A percentile compares a stretch with the other conserved stretches of the same genome.
Conservation (phyloP, 2,797 vertebrate genomes). For the Sebastes variabilis region DNA sequence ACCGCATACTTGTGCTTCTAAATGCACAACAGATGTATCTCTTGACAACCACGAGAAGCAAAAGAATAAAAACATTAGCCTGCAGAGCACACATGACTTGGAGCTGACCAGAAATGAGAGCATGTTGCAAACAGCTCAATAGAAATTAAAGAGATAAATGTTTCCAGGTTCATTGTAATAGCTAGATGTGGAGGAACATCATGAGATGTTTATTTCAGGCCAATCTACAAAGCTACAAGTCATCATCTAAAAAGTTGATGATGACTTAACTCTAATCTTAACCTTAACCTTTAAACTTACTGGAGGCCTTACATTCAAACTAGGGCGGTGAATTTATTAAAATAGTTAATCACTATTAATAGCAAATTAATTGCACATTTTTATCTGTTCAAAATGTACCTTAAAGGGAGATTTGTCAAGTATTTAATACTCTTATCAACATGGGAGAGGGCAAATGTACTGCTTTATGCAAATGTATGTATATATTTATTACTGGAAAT, state of each 20-base stretch:
- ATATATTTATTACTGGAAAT: no score
- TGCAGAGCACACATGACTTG: conserved; percentile 51
- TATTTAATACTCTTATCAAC: no score
- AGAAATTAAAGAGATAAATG: conserved; percentile 68
- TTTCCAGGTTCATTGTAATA: conserved; percentile 63
- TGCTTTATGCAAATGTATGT: no score
- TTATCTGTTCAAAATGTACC: no score
- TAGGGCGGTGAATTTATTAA: not conserved
- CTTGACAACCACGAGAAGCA: conserved; percentile 43
- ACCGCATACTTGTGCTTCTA: conserved; percentile 49
- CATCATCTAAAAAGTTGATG: conserved; percentile 24
- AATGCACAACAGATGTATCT: conserved; percentile 75
- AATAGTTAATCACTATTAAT: no score
- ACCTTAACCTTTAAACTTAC: conserved; percentile 14
- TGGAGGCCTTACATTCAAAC: conserved; percentile 7
- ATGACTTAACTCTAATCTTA: conserved; percentile 21
- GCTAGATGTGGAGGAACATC: conserved; percentile 41
- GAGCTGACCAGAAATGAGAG: conserved; percentile 52
- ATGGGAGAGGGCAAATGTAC: no score
- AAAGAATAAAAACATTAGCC: not conserved
- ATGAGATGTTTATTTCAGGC: conserved; percentile 46
- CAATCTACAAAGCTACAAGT: conserved; percentile 33
- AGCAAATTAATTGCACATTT: no score
- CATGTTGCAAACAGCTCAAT: conserved; percentile 67
- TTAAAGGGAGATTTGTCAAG: no score